Base-by-base conservation (phyloP, 2,888 invertebrate species). In the Prosopocoilus inquinatus region DNA sequence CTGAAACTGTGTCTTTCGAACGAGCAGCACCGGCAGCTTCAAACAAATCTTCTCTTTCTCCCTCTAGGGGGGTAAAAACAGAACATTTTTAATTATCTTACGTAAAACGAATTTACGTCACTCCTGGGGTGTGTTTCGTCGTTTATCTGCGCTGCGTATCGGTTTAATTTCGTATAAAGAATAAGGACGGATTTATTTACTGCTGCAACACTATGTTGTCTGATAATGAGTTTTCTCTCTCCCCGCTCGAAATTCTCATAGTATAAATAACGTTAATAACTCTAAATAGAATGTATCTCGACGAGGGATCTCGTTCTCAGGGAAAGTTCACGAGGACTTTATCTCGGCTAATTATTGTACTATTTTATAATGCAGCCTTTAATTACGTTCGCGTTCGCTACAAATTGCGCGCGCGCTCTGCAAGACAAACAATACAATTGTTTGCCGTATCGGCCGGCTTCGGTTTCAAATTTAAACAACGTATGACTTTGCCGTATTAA, bases 261-360 rank as follows among this genome's bases (percentile, higher is more conserved):
- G 47, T 11, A 47, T 47, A 47, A 34, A 47, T 34, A 34, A 34
- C 8, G n/a, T 12, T 47, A 47, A 47, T 47, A 15, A 34, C 12
- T n/a, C 13, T 34, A 47, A 28, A 34, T 34, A 35, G 35, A 34
- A 34, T 34, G 47, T 47, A 47, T 47, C 47, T 47, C 16, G 33
- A 3, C 32, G 33, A 16, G 8, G 13, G 47, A 47, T 47, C 47
- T 47, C 13, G 47, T 47, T 47, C 47, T 47, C 47, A 47, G 47
- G 47, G 35, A 47, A 47, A 33, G 47, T 47, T 47, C 47, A 46
- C 15, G 43, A 43, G 20, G 43, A 39, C 41, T 41, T 43, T 43
- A 43, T 43, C 43, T 43, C 43, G 43, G 43, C 43, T 43, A 43
- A 43, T 43, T 43, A 43, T 43, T 43, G 43, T 43, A 43, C 43